These are phyloP conservation scores for Pristionchus mayeri DNA, from an alignment of 2,888 invertebrate genomes.

Conservation along the genomic window DNA sequence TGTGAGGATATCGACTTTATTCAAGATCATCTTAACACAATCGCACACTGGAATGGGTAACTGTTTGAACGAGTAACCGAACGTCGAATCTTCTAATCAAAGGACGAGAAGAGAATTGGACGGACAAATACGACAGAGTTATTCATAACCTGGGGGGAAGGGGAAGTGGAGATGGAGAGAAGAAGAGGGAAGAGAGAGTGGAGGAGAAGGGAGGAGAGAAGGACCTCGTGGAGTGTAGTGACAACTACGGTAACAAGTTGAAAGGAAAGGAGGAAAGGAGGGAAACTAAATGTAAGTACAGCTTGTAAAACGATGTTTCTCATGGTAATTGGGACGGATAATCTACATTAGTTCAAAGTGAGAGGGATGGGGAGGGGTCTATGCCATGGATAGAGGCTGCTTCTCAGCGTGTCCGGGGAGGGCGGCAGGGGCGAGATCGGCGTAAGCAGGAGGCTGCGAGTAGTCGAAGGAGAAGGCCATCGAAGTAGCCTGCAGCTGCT, in stretches of 20 bases:
- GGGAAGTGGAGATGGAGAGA: too few relatives aligned
- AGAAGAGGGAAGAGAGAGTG: not conserved
- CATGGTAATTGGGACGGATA: not conserved
- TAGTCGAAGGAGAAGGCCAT: slow-evolving; percentile 74
- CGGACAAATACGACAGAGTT: not conserved
- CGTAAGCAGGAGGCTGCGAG: slow-evolving; percentile 72
- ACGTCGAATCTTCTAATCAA: slow-evolving; percentile 12
- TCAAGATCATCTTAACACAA: not conserved
- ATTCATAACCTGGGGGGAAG: slow-evolving; percentile 3
- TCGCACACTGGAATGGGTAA: not conserved
- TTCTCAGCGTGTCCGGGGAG: slow-evolving; percentile 9
- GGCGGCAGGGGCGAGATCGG: not conserved
- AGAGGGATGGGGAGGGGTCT: not conserved
- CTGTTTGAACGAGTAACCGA: not conserved
- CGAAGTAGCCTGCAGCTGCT: slow-evolving; percentile 72
- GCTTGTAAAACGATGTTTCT: too few relatives aligned
- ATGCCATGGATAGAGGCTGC: slow-evolving; percentile 43
- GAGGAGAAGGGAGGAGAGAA: not conserved
- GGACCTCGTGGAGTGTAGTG: slow-evolving; percentile 20
- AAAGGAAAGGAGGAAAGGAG: not conserved
- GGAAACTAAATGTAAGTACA: too few relatives aligned
- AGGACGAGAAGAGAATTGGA: not conserved
- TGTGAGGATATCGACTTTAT: not conserved
- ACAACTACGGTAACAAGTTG: slow-evolving; percentile 7
- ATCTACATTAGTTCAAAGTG: not conserved